Evolutionary conservation across 64 coral and sea anemone species (phyloP), one percentile per base, ranked within the genome.

Genomic region (Stichodactyla helianthus): DNA sequence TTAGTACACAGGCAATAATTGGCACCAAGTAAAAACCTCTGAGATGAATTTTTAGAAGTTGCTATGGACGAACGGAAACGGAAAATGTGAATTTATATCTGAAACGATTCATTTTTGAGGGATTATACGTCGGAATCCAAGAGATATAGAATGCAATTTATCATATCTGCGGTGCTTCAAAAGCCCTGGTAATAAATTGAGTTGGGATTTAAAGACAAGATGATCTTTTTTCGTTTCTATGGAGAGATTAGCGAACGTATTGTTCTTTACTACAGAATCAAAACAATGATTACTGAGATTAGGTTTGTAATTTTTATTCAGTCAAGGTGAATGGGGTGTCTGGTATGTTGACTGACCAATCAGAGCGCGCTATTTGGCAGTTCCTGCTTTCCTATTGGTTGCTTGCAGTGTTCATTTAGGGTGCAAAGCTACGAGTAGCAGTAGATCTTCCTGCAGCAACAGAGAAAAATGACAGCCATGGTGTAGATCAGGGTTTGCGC

Each of bases 331-430:
- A 92, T 92, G 90, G 90, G 79, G 74, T 82, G 84, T 86, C 51
- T 81, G 55, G 83, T 86, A 60, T 7, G 6, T 50, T 20, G 18
- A 74, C 15, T 54, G 65, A 76, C 90, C 90, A 92, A 92, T 92
- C 90, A 92, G 51, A 82, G 83, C 20, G 61, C 84, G 27, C 12
- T 19, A 71, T 63, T 86, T 82, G 8, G 50, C 22, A 11, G 79
- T 70, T 59, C 85, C 35, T 25, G 84, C 83, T 74, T 31, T 87
- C 77, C 86, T 79, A 87, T 92, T 87, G 65, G 84, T 82, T 68
- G 15, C 14, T 76, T 71, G 56, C 22, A 71, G 90, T 92, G 90
- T 86, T 92, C 90, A 92, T 92, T 92, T 92, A 92, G 60, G 77
- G 50, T 55, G 85, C 85, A 68, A 87, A 92, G 57, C 83, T 84